phyloP scores from a whole-genome alignment of 1,140 invertebrate species.

The Arion vulgaris region DNA sequence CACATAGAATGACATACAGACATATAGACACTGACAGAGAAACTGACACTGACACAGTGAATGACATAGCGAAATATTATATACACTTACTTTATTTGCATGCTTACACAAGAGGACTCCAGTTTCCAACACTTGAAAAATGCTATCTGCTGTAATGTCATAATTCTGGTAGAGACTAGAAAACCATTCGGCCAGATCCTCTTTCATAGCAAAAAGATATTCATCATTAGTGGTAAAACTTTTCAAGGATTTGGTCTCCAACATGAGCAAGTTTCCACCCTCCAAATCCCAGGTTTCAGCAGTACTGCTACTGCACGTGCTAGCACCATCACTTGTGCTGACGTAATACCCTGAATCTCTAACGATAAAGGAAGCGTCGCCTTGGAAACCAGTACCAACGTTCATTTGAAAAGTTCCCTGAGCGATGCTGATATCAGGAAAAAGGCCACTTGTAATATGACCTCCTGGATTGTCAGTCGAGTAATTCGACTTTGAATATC shows the following conservation, averaged over 20 bases:
- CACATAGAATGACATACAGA: too few species aligned
- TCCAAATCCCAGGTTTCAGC: conserved; percentile 37
- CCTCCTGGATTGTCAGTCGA: neutral
- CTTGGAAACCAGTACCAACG: neutral
- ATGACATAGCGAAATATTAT: too few species aligned
- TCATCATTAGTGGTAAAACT: conserved; percentile 71
- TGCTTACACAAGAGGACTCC: conserved; percentile 94
- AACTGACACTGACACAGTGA: too few species aligned
- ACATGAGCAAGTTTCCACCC: conserved; percentile 55
- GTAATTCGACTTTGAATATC: neutral
- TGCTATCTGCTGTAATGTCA: conserved; percentile 87
- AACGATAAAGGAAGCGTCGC: too few species aligned
- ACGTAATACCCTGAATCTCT: conserved; percentile 33
- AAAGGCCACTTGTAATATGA: neutral
- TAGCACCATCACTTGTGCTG: conserved; percentile 27
- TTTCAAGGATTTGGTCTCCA: conserved; percentile 69
- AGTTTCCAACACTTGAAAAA: conserved; percentile 87
- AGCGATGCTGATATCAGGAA: neutral
- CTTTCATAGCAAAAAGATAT: conserved; percentile 75
- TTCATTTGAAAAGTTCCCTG: neutral
- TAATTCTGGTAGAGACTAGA: conserved; percentile 87
- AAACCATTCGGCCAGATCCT: conserved; percentile 96
- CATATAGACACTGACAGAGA: too few species aligned
- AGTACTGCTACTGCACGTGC: conserved; percentile 39
- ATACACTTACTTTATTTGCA: conserved; percentile 80